Conservation (phyloP, 2,888 invertebrate genomes). For the Hofmannophila pseudospretella region DNA sequence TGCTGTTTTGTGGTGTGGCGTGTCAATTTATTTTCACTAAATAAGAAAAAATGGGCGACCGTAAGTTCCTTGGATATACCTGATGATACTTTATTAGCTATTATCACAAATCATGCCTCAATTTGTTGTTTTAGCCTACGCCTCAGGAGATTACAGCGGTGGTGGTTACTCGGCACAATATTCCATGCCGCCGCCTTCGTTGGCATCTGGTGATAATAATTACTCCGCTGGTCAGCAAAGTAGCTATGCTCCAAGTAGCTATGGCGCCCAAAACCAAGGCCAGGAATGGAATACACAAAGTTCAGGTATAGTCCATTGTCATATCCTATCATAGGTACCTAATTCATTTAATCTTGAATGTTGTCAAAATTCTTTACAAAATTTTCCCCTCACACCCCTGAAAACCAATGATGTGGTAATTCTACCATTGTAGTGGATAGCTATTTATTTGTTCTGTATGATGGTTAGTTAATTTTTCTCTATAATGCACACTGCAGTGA, state of each 20-base stretch:
- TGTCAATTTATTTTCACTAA: background rate
- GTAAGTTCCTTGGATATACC: constrained; percentile 26
- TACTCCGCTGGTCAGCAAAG: constrained; percentile 48
- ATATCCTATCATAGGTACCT: too few species aligned
- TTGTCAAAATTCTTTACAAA: too few species aligned
- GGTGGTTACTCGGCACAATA: constrained; percentile 64
- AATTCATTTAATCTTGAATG: too few species aligned
- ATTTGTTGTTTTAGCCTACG: constrained; percentile 37
- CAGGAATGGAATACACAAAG: constrained; percentile 58
- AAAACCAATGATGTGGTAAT: too few species aligned
- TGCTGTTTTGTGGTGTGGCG: background rate
- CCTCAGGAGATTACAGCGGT: constrained; percentile 57
- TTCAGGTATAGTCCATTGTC: constrained; percentile 35
- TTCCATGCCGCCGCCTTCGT: constrained; percentile 64
- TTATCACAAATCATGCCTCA: background rate
- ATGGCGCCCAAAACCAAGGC: constrained; percentile 30
- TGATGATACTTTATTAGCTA: background rate
- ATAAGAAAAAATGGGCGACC: constrained; percentile 37
- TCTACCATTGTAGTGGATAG: too few species aligned
- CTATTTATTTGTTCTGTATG: too few species aligned
- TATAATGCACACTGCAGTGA: too few species aligned
- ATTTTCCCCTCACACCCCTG: too few species aligned
- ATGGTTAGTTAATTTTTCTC: too few species aligned
- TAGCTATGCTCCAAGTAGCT: constrained; percentile 49
- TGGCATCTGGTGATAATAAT: constrained; percentile 57